Percentiles rank a stretch among this genome's conserved stretches.
phyloP scores from a whole-genome alignment of 2,797 vertebrate species.

The Halcyon leucocephala region DNA sequence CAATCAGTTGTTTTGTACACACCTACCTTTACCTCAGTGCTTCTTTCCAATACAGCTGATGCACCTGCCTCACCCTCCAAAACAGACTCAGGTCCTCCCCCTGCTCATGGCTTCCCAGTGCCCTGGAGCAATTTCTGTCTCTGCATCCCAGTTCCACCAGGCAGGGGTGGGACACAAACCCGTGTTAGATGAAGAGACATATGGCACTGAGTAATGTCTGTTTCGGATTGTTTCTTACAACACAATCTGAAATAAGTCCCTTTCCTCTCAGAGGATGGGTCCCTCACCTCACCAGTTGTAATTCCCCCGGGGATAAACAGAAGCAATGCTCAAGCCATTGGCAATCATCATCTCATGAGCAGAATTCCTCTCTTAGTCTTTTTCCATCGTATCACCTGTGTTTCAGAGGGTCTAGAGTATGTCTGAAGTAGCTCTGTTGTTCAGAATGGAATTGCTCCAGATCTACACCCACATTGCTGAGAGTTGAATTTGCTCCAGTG shows the following conservation, averaged over 20 bases:
- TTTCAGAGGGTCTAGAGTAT: not conserved
- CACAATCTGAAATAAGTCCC: not conserved
- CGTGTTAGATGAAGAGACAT: fast-evolving
- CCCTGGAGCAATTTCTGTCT: not conserved
- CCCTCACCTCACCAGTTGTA: not conserved
- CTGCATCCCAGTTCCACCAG: not conserved
- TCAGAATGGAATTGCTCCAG: slow-evolving; percentile 47
- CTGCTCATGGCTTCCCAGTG: not conserved
- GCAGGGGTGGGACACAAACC: not conserved
- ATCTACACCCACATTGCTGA: slow-evolving; percentile 26
- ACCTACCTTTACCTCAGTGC: not conserved
- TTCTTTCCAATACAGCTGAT: not conserved
- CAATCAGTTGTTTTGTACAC: not conserved
- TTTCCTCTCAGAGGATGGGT: not conserved
- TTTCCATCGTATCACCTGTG: not conserved
- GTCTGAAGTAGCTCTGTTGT: not conserved
- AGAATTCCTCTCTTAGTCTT: not conserved
- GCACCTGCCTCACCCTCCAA: not conserved
- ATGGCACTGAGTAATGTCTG: not conserved
- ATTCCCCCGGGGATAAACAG: not conserved
- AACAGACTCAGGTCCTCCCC: not conserved
- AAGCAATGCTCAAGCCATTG: not conserved
- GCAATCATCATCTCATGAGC: not conserved
- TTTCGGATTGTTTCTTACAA: not conserved
- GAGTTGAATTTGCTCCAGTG: slow-evolving; percentile 48